Base-by-base conservation (phyloP, 2,797 vertebrate species). In the Knipowitschia caucasica region DNA sequence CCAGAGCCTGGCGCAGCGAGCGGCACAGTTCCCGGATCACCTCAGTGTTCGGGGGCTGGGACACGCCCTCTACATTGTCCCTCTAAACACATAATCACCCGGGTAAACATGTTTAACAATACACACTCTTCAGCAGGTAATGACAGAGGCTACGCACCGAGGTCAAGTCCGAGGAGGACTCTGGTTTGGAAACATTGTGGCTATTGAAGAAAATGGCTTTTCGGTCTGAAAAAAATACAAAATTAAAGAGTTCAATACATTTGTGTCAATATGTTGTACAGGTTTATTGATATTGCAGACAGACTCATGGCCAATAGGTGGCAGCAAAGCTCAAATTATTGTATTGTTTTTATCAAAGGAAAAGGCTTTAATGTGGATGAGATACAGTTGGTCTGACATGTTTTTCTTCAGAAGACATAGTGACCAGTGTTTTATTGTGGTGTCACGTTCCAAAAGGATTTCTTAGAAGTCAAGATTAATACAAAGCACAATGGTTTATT, bases 181-280 rank as follows among this genome's bases (percentile, higher is more conserved):
- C 95, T 0, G 96, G 96, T 79, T 99, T 99, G 51, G 96, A 99
- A 68, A 99, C 96, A 7, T 98, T 95, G 90, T 99, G 96, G 82
- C 96, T 99, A 87, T 99, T 99, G 88, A 99, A 99, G 89, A 97
- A 98, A 88, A 99, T 99, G 40, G 95, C 92, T 92, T 94, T 93
- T 64, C 94, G 92, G 80, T 98, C 96, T 98, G 90, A 42, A 90
- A 87, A 12, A 49, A 2, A 58, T 5, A 7, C 36, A 17, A 12
- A 12, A 50, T 40, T 23, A 60, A 9, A 27, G n/a, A n/a, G n/a
- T n/a, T n/a, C n/a, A n/a, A n/a, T n/a, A n/a, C n/a, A n/a, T n/a
- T n/a, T 26, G 4, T 26, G 42, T 25, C 8, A 27, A 15, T 8
- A 10, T n/a, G n/a, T n/a, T n/a, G n/a, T 10, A 44, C 11, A 24